Base-by-base conservation (phyloP, 2,113 vertebrate genomes). In the Urocolius indicus region DNA sequence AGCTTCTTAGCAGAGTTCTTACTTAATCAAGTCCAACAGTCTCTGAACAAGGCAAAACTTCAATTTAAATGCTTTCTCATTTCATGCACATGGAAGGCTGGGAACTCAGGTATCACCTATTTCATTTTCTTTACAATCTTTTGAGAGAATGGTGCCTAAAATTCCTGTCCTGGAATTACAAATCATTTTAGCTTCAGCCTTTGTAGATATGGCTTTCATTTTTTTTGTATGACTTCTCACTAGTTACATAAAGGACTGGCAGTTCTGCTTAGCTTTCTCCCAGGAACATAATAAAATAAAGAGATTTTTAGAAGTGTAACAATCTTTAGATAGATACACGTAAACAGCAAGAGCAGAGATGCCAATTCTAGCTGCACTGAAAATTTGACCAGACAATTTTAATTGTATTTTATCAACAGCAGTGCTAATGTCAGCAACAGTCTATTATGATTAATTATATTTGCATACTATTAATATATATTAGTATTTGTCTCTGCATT, bases 361-460 rank as follows among this genome's bases (percentile, higher is more conserved):
- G 52, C 20, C 63, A n/a, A 10, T 71, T 74, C 72, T 38, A 61
- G 32, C 49, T 81, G 41, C 41, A 9, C 88, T 92, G 79, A 86
- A 92, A 93, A 95, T 86, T 72, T 1, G 1, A 30, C n/a, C 27
- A 93, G 94, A 59, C 87, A 74, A 67, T 88, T 94, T 93, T 81
- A 93, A 95, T 97, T 94, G 26, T 95, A 46, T 90, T 90, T 96
- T 94, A 88, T 94, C 93, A 95, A 88, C 79, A 87, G 72, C 65
- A 82, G 55, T 82, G 62, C 57, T 94, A 93, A 74, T 89, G 90
- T 86, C 93, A 92, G 77, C 57, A 77, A 34, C 57, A 78, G 89
- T 79, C 72, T 84, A 84, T 92, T 92, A 89, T 92, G 95, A 94
- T 95, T 92, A 93, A 96, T 94, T 93, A 36, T 74, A 89, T 95